phyloP scores from a whole-genome alignment of 2,113 vertebrate species.

The Macrotus californicus region DNA sequence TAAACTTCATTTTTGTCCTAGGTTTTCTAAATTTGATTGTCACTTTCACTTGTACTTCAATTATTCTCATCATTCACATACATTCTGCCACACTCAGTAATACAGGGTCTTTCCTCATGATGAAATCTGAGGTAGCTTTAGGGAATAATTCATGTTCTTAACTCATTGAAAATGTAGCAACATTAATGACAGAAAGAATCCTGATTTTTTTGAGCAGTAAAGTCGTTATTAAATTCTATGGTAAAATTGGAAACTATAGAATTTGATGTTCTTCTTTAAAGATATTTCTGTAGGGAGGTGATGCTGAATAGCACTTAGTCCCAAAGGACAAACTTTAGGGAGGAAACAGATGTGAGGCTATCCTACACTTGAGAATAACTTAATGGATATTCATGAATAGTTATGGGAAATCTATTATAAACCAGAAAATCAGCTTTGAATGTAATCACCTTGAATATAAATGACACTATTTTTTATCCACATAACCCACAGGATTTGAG shows the following conservation, averaged over 20 bases:
- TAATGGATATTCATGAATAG: not conserved
- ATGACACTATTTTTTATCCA: not conserved
- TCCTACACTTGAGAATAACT: not conserved
- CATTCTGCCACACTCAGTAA: not conserved
- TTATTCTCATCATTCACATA: not conserved
- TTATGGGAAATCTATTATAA: not conserved
- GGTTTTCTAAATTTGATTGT: not conserved
- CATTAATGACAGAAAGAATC: not conserved
- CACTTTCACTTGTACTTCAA: not conserved
- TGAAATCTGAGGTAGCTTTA: not conserved
- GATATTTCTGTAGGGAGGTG: slow-evolving; percentile 1
- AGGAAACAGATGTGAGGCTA: not conserved
- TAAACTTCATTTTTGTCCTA: not conserved
- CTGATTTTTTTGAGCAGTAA: not conserved
- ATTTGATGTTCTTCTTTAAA: slow-evolving; percentile 19
- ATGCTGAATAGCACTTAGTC: not conserved
- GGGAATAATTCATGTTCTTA: not conserved
- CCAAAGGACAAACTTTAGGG: not conserved
- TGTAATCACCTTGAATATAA: not conserved
- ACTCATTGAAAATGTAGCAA: not conserved
- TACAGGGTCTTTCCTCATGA: not conserved
- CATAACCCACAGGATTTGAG: not conserved
- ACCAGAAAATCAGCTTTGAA: slow-evolving; percentile 23
- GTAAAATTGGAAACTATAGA: not conserved
- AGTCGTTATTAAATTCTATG: not conserved